Percentiles rank a stretch among this genome's conserved stretches.
These are phyloP conservation scores for Hoplodrina blanda DNA, from an alignment of 2,888 invertebrate species.

Conservation along the genomic window DNA sequence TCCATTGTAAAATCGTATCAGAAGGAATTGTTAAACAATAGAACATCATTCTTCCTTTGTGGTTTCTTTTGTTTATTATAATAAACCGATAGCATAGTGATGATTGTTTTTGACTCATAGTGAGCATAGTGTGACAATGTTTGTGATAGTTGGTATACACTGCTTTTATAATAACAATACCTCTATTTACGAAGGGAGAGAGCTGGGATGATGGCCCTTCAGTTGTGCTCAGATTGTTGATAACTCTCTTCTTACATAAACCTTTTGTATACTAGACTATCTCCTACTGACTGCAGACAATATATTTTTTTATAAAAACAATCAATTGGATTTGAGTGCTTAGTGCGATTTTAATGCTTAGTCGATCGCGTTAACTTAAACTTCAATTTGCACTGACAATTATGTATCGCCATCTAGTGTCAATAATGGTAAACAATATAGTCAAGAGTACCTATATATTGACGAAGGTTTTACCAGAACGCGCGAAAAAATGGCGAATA, in stretches of 20 bases:
- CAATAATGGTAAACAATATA: no score
- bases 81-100: neutral
- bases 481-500: no score
- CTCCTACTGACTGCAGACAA: neutral
- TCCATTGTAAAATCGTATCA: neutral
- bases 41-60: conserved; percentile 2
- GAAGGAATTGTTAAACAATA: neutral
- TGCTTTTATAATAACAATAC: conserved; percentile 2
- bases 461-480: no score
- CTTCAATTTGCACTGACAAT: no score
- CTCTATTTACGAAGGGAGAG: neutral
- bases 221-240: conserved; percentile 21
- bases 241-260: conserved; percentile 1
- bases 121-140: conserved; percentile 5
- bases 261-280: neutral
- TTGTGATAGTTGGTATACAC: conserved; percentile 1
- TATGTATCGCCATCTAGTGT: no score
- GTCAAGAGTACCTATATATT: no score
- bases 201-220: neutral
- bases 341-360: no score
- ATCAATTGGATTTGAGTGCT: no score
- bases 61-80: conserved; percentile 13
- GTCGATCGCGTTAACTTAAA: no score
- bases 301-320: neutral
- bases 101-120: conserved; percentile 13